Conservation (phyloP, 2,113 vertebrate species). For the Ramphastos sulfuratus region DNA sequence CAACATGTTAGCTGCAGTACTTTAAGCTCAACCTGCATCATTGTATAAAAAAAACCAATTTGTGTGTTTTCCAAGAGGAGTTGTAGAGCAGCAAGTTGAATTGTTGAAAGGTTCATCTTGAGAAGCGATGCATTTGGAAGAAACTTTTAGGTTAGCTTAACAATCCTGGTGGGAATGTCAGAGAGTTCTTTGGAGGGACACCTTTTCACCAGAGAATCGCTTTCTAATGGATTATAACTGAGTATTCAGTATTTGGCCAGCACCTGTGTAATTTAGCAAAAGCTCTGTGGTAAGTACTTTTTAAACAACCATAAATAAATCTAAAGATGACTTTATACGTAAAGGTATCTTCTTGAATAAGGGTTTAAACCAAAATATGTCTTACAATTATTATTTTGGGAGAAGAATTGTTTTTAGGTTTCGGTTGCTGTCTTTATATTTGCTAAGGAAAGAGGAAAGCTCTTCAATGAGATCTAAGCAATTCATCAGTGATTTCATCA, state of each 20-base stretch:
- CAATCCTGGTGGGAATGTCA: accelerated
- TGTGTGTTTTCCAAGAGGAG: neutral
- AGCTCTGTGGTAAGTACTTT: neutral
- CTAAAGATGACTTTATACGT: neutral
- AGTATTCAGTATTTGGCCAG: neutral
- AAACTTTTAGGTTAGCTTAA: neutral
- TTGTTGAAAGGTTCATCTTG: neutral
- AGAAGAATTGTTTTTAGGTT: neutral
- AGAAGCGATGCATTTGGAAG: neutral
- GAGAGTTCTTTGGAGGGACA: neutral
- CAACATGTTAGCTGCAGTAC: neutral
- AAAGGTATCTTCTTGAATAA: neutral
- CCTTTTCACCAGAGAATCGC: neutral
- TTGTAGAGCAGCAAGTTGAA: neutral
- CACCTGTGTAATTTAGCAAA: neutral
- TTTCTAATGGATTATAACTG: neutral
- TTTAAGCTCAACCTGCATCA: neutral
- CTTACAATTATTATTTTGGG: neutral
- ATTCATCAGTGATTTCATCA: neutral
- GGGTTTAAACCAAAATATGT: neutral
- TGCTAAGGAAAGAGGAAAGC: neutral
- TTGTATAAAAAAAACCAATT: accelerated
- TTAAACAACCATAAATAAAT: neutral
- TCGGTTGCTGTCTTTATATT: neutral
- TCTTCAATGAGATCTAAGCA: neutral